Evolutionary conservation across 2,797 vertebrate species (phyloP).

Genomic region (Scolopax bukidnonensis): DNA sequence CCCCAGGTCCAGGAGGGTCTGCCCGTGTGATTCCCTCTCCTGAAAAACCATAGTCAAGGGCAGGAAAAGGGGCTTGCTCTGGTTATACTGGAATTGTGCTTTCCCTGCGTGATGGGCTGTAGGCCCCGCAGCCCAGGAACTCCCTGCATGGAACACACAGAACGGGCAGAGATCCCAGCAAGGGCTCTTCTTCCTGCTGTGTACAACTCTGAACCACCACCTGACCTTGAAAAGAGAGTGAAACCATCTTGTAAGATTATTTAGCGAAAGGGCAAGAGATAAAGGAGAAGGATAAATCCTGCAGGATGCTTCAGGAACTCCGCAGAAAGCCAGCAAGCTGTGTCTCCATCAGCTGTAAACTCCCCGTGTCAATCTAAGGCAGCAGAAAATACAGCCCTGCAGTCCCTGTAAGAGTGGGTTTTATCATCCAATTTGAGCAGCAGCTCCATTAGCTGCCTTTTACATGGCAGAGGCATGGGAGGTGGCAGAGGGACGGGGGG

Average conservation of each 20-base stretch:
- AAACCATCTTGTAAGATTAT: fast-evolving
- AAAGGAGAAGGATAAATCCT: fast-evolving
- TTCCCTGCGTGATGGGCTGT: neutral
- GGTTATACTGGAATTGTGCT: neutral
- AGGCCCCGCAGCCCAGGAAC: fast-evolving
- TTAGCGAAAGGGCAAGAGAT: neutral
- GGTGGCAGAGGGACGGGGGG: neutral
- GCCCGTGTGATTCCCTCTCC: fast-evolving
- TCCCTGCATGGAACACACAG: neutral
- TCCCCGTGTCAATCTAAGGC: fast-evolving
- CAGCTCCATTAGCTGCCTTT: fast-evolving
- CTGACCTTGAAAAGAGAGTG: neutral
- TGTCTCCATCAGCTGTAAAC: neutral
- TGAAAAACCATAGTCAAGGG: neutral
- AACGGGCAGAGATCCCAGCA: neutral
- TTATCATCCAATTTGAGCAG: neutral
- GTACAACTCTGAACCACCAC: fast-evolving
- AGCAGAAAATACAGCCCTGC: neutral
- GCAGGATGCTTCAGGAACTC: neutral
- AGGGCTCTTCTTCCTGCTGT: neutral
- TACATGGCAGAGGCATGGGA: too few species aligned
- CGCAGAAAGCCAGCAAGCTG: neutral
- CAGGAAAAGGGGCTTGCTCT: neutral
- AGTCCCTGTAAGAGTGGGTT: neutral
- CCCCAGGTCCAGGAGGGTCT: neutral